Base-by-base conservation (phyloP, 1,140 invertebrate species). In the Diplogasteroides magnus region DNA sequence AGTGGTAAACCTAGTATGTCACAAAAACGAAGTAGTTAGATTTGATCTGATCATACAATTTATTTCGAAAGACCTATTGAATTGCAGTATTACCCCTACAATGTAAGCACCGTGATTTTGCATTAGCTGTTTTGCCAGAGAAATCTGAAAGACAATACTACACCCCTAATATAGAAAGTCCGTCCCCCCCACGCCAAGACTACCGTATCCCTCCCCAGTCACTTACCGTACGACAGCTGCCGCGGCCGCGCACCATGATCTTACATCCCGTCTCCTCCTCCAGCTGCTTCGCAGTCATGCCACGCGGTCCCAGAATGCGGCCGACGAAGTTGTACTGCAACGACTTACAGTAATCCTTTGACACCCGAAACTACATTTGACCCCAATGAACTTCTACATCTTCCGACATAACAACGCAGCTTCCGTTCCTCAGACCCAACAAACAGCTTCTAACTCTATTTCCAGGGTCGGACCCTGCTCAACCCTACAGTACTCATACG, bases 271-370 rank as follows among this genome's bases (percentile, higher is more conserved):
- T 99, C 88, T 97, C 95, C 86, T 97, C 92, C 87, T 99, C 97
- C 82, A 99, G 86, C 86, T 98, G 94, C 86, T 99, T 98, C 28
- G 96, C 95, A 68, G 97, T 99, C 94, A 98, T 98, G 75, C 97
- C 97, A 76, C 95, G 87, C 70, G 96, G 96, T 58, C 97, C 97
- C 81, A 99, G 87, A 88, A 99, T 98, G 86, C 97, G 89, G 77
- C 97, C 97, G 74, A 99, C 96, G 86, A 99, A 99, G 87, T 99
- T 99, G 86, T 98, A 99, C 94, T 98, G 89, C 71, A 90, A 91
- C 19, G 6, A 19, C 78, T 77, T 82, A 85, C 83, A 58, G 66
- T 56, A 59, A 63, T 72, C 11, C 26, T 19, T 60, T 66, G 11
- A 64, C 65, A 31, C 13, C 29, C 25, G 57, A 69, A 27, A n/a